These are phyloP conservation scores for Syrphus vitripennis DNA, from an alignment of 2,888 invertebrate genomes.

Conservation along the genomic window DNA sequence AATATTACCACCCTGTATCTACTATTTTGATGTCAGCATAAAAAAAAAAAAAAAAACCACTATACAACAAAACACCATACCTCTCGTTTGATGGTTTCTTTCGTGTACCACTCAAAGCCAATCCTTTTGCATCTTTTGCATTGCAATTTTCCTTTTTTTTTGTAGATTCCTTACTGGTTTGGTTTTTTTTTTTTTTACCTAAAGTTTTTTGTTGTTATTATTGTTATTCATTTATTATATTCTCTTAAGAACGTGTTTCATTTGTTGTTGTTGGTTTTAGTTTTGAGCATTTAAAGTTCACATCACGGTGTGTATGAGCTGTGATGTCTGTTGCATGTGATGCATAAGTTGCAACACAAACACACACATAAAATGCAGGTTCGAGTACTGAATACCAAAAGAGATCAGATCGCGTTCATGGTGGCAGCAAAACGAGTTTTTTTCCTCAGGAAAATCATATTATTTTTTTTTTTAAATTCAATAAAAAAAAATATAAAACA, in stretches of 20 bases:
- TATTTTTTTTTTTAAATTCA: slow-evolving; percentile 3
- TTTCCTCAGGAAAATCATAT: slow-evolving; percentile 10
- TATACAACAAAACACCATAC: slow-evolving; percentile 13
- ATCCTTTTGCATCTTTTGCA: slow-evolving; percentile 15
- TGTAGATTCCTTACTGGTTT: not conserved
- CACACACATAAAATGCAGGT: slow-evolving; percentile 27
- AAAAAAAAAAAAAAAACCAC: not conserved
- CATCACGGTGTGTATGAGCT: not conserved
- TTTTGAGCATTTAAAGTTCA: slow-evolving; percentile 19
- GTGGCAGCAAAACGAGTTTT: slow-evolving; percentile 48
- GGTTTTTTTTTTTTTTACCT: not conserved
- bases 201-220: not conserved
- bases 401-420: slow-evolving; percentile 34
- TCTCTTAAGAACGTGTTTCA: slow-evolving; percentile 54
- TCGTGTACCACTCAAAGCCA: not conserved
- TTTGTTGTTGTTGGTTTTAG: slow-evolving; percentile 9
- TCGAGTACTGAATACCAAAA: slow-evolving; percentile 44
- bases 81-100: slow-evolving; percentile 9
- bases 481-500: not conserved
- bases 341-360: not conserved
- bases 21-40: not conserved
- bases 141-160: slow-evolving; percentile 46
- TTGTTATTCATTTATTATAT: slow-evolving; percentile 1
- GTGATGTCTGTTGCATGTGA: not conserved
- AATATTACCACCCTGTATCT: not conserved